Evolutionary conservation across 2,113 vertebrate genomes (phyloP).

Genomic region (Notothenia coriiceps): DNA sequence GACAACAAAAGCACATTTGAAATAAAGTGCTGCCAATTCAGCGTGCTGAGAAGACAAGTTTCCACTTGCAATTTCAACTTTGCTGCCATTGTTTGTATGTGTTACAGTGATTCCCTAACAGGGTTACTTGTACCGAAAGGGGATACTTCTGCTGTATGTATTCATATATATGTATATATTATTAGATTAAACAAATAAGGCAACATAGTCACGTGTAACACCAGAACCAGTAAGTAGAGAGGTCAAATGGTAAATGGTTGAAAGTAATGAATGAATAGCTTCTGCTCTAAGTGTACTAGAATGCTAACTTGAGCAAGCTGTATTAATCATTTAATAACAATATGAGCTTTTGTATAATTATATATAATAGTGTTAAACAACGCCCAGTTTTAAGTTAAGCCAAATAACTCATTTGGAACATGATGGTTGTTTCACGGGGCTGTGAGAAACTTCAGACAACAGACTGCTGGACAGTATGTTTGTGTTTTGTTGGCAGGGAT

Average conservation of each 20-base stretch:
- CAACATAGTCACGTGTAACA: neutral
- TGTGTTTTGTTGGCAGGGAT: slow-evolving; percentile 19
- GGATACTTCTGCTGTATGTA: neutral
- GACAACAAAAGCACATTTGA: slow-evolving; percentile 10
- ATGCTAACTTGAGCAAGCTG: neutral
- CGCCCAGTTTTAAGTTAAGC: neutral
- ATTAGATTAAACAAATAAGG: neutral
- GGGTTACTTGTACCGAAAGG: neutral
- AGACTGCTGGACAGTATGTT: neutral
- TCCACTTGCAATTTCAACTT: neutral
- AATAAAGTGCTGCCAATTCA: neutral
- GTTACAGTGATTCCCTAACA: neutral
- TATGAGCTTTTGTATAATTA: neutral
- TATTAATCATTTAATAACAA: neutral
- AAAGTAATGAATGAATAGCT: neutral
- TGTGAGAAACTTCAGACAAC: neutral
- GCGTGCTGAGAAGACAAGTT: neutral
- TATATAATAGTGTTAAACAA: neutral
- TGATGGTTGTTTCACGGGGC: neutral
- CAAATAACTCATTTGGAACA: too few species aligned
- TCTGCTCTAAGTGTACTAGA: neutral
- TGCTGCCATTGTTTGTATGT: neutral
- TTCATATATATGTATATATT: neutral
- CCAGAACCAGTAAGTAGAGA: neutral
- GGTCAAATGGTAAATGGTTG: neutral